Base-by-base conservation (phyloP, 2,113 vertebrate genomes). In the Brachyhypopomus gauderio region DNA sequence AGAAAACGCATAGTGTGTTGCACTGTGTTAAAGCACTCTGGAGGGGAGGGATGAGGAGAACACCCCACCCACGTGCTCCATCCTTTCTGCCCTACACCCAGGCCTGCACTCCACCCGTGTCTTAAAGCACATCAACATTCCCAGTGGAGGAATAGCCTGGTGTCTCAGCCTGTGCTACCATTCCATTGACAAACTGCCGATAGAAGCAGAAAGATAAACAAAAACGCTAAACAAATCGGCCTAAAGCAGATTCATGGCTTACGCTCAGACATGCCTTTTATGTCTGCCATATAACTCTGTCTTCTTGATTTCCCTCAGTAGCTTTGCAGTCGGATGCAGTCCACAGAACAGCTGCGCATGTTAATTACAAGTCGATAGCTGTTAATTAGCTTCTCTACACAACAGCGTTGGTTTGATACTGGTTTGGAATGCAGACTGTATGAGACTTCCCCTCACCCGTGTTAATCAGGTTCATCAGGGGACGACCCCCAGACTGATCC, bases 181-280 rank as follows among this genome's bases (percentile, higher is more conserved):
- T 27, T 41, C 5, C 22, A 72, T 36, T 80, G 38, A 72, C 56
- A 72, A 55, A 41, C 34, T n/a, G 66, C 36, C 38, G n/a, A n/a
- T 11, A 34, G 30, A 36, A 27, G 23, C 30, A 36, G 17, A 75
- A 34, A 41, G 17, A 67, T 67, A 36, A 67, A 20, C 30, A 67
- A 67, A 36, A 67, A 36, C 27, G 19, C 23, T 36, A 38, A 38
- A 20, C 27, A 67, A n/a, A 52, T 52, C 12, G 6, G 9, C 34
- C 19, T 17, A 8, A 36, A 67, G 22, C 64, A 67, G 3, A n/a
- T 70, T 70, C 9, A 52, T 3, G 45, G 5, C 45, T 52, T 1
- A 17, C 6, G 20, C 30, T 64, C 27, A 64, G 3, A 25, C 11
- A 17, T 20, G 34, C 7, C 64, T 38, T 67, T 19, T 36, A n/a